A percentile compares a stretch with the other conserved stretches of the same genome.
phyloP scores from a whole-genome alignment of 2,888 invertebrate genomes.

The Argyresthia albistria region DNA sequence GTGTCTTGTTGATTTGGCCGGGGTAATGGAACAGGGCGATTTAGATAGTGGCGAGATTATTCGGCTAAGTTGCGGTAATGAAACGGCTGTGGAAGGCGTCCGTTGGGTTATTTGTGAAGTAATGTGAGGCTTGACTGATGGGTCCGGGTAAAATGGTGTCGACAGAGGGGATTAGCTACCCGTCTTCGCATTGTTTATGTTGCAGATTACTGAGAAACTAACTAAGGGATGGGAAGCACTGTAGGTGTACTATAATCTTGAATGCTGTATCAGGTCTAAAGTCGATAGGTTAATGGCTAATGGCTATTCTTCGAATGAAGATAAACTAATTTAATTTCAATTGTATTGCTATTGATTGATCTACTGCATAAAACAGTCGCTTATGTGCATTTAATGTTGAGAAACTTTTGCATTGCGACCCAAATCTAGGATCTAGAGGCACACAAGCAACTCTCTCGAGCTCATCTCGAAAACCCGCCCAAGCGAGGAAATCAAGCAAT shows the following conservation, averaged over 20 bases:
- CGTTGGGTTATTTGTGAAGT: not conserved
- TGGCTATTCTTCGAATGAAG: no score
- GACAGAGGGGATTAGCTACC: not conserved
- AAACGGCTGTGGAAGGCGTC: not conserved
- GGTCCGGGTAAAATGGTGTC: not conserved
- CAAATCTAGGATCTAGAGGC: no score
- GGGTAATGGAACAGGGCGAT: conserved; percentile 6
- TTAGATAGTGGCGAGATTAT: conserved; percentile 5
- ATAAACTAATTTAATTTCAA: no score
- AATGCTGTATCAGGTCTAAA: no score
- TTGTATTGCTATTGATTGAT: no score
- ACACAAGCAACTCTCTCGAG: no score
- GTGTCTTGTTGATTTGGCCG: not conserved
- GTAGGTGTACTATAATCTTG: no score
- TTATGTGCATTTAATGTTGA: no score
- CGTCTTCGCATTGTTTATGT: not conserved
- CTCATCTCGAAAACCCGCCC: no score
- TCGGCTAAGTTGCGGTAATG: not conserved
- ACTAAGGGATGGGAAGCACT: not conserved
- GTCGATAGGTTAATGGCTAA: no score
- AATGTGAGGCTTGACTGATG: not conserved
- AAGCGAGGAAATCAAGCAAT: not conserved
- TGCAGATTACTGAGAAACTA: not conserved
- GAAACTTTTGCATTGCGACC: no score
- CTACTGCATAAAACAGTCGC: no score